Conservation (phyloP, 1,140 invertebrate species). For the Ptiloglossa arizonensis region DNA sequence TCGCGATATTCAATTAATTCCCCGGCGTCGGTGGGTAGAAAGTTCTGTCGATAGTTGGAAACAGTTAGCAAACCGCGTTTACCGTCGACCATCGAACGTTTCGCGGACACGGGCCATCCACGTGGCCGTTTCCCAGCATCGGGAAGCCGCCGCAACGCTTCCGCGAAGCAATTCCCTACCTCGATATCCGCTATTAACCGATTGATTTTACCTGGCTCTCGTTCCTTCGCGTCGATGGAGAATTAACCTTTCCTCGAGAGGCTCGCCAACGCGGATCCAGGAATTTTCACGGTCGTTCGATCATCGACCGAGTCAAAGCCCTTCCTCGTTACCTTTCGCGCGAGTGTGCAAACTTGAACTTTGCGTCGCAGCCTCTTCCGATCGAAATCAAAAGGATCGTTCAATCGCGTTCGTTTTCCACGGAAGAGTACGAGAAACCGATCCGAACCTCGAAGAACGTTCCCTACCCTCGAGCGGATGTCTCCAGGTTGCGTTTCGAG, state of each 20-base stretch:
- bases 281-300: too few relatives aligned
- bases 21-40: slow-evolving; percentile 58
- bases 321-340: too few relatives aligned
- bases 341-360: too few relatives aligned
- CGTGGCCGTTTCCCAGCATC: slow-evolving; percentile 33
- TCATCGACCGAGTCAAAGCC: too few relatives aligned
- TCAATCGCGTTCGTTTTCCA: too few relatives aligned
- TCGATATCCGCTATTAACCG: slow-evolving; percentile 20
- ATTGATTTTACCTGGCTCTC: slow-evolving; percentile 34
- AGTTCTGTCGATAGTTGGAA: slow-evolving; percentile 76
- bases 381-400: too few relatives aligned
- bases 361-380: too few relatives aligned
- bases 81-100: slow-evolving; percentile 66
- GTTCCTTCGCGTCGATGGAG: background rate
- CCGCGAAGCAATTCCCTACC: slow-evolving; percentile 48
- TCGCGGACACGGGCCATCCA: slow-evolving; percentile 64
- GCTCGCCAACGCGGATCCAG: background rate
- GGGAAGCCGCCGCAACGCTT: slow-evolving; percentile 50
- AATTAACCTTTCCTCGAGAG: slow-evolving; percentile 23
- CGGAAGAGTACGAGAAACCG: too few relatives aligned
- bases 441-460: background rate
- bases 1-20: slow-evolving; percentile 77
- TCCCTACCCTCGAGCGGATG: slow-evolving; percentile 3
- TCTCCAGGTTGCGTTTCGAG: slow-evolving; percentile 40
- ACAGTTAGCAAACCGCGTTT: slow-evolving; percentile 70